Base-by-base conservation (phyloP, 1,140 invertebrate genomes). In the Tetramorium alpestre region DNA sequence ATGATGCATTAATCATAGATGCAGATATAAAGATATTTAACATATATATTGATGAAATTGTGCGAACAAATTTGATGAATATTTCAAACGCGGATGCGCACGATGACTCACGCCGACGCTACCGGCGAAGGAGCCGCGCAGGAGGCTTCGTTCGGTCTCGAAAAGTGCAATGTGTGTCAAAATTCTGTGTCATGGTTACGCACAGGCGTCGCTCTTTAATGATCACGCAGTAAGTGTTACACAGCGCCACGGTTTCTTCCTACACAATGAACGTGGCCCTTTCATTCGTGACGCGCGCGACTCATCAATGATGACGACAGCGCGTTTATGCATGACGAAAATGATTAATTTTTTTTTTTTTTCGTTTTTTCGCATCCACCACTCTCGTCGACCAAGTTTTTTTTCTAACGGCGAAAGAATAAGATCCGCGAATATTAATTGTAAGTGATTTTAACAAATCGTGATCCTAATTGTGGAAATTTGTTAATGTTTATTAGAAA, bases 181-280 rank as follows among this genome's bases (percentile, higher is more conserved):
- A 90, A 89, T 87, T 90, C 65, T 78, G 81, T 84, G 88, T 88
- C 88, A 89, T 65, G 80, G 91, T 90, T 88, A 78, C 70, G 54
- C 70, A 72, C 62, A 70, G 49, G 56, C 88, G 54, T 86, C 65
- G 56, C 58, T 78, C 76, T 67, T 70, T 49, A 76, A 72, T 69
- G 88, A 81, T 51, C 75, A 77, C 65, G 10, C n/a, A 11, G 88
- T 84, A 89, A 73, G 73, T 88, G 67, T 62, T 60, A 65, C 56
- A 58, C 72, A 41, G 47, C 13, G 22, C 58, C 41, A 41, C 11
- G 22, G n/a, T 41, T 51, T 58, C 88, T 73, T 87, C 80, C 80
- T 87, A 89, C 80, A 73, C 86, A 47, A 62, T 62, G 13, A 47
- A 64, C 22, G 41, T 58, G 38, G 54, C 51, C 44, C 72, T 56